Conservation (phyloP, 2,113 vertebrate species). For the Toxotes chatareus region DNA sequence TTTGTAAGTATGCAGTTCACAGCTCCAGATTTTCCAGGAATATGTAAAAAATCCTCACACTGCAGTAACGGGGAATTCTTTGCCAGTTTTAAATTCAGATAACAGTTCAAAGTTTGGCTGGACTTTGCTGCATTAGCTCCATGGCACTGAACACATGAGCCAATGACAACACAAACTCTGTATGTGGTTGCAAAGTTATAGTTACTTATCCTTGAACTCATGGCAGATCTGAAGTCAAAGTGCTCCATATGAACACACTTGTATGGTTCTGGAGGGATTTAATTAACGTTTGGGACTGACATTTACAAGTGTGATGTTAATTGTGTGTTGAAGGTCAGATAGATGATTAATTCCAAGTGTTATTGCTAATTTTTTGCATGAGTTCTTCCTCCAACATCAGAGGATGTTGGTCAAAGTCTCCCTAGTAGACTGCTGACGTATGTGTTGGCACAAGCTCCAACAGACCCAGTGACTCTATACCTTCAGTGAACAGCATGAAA, state of each 20-base stretch:
- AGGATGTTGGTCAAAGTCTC: slow-evolving; percentile 21
- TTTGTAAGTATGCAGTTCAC: slow-evolving; percentile 77
- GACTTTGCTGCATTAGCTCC: slow-evolving; percentile 16
- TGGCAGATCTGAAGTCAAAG: not conserved
- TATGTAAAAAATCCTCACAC: slow-evolving; percentile 64
- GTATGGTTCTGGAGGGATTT: not conserved
- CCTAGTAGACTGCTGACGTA: not conserved
- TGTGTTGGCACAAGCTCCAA: not conserved
- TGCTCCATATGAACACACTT: not conserved
- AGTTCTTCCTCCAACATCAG: slow-evolving; percentile 4
- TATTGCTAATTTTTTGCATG: not conserved
- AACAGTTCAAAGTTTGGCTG: slow-evolving; percentile 39
- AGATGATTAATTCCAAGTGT: slow-evolving; percentile 21
- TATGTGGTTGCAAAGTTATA: slow-evolving; percentile 2
- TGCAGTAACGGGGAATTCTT: slow-evolving; percentile 33
- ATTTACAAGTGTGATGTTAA: slow-evolving; percentile 22
- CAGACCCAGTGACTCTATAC: not conserved
- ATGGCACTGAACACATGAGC: slow-evolving; percentile 30
- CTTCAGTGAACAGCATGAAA: not conserved
- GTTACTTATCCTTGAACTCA: not conserved
- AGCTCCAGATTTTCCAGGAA: slow-evolving; percentile 76
- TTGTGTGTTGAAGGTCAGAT: slow-evolving; percentile 22
- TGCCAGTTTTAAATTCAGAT: slow-evolving; percentile 61
- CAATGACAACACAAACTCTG: slow-evolving; percentile 10
- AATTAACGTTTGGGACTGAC: slow-evolving; percentile 20